Percentiles rank a stretch among this genome's conserved stretches.
Conservation (phyloP, 2,113 vertebrate species). For the Catharus bicknelli region DNA sequence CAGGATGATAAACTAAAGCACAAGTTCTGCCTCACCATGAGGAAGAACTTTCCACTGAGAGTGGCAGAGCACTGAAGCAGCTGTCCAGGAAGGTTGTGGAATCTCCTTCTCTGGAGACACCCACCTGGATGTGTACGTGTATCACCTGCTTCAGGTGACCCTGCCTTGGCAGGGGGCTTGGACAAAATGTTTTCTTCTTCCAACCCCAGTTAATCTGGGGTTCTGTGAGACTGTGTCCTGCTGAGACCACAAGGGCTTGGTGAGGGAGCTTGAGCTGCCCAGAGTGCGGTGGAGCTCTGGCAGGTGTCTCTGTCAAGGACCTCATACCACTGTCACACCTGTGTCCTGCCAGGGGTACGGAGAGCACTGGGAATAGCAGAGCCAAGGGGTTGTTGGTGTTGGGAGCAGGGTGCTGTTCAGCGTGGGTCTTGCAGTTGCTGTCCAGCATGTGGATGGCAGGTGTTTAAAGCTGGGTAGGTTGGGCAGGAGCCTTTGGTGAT, state of each 20-base stretch:
- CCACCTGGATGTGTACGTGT: rapidly evolving
- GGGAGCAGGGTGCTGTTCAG: background rate
- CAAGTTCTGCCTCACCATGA: background rate
- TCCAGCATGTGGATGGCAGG: background rate
- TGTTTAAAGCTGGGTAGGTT: background rate
- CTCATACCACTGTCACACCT: no score
- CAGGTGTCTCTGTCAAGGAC: background rate
- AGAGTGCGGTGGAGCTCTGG: no score
- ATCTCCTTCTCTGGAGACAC: background rate
- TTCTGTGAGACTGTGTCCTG: background rate
- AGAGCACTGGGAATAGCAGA: background rate
- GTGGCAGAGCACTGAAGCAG: background rate
- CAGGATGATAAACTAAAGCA: background rate
- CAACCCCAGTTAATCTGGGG: background rate
- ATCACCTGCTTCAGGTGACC: background rate
- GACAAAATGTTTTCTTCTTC: background rate
- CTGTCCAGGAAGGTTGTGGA: background rate
- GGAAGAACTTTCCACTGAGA: background rate
- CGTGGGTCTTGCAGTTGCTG: background rate
- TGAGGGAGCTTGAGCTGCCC: background rate
- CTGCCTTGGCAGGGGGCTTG: background rate
- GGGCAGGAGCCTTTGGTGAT: background rate
- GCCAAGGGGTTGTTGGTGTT: background rate
- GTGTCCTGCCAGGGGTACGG: rapidly evolving
- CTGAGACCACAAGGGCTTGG: background rate